Conservation (phyloP, 2,113 vertebrate species). For the Lophura nycthemera region DNA sequence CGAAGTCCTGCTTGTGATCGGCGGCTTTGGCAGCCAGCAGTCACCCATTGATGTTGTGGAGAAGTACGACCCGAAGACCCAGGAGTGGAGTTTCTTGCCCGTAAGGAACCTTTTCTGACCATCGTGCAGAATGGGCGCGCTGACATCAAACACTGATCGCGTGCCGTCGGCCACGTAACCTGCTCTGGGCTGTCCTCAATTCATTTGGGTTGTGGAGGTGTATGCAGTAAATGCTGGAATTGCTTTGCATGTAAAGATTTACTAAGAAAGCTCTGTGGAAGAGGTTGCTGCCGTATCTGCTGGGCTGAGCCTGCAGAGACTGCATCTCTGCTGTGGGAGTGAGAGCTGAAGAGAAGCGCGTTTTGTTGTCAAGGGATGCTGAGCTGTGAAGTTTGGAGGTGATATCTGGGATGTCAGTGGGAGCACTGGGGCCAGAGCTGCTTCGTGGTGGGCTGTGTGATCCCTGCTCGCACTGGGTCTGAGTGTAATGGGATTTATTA, state of each 20-base stretch:
- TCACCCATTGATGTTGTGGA: slow-evolving; percentile 98
- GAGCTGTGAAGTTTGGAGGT: slow-evolving; percentile 22
- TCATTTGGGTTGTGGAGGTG: background rate
- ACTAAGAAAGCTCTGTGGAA: background rate
- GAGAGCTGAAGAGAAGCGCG: background rate
- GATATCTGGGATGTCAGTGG: slow-evolving; percentile 24
- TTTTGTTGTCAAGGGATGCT: background rate
- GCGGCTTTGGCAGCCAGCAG: slow-evolving; percentile 97
- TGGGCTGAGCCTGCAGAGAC: slow-evolving; percentile 30
- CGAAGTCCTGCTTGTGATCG: slow-evolving; percentile 95
- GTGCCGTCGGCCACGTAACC: background rate
- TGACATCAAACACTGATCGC: background rate
- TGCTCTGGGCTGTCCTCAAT: background rate
- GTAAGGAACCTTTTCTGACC: slow-evolving; percentile 77
- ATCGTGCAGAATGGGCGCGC: background rate
- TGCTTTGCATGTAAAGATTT: background rate
- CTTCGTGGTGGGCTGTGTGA: background rate
- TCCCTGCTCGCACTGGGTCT: background rate
- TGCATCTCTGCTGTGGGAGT: slow-evolving; percentile 18
- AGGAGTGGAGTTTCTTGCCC: slow-evolving; percentile 97
- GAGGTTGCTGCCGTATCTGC: background rate
- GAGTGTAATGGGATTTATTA: background rate
- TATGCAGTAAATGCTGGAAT: background rate
- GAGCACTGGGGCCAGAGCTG: background rate
- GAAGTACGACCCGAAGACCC: slow-evolving; percentile 97